phyloP scores from a whole-genome alignment of 2,113 vertebrate species.

The Machaerirhynchus nigripectus region DNA sequence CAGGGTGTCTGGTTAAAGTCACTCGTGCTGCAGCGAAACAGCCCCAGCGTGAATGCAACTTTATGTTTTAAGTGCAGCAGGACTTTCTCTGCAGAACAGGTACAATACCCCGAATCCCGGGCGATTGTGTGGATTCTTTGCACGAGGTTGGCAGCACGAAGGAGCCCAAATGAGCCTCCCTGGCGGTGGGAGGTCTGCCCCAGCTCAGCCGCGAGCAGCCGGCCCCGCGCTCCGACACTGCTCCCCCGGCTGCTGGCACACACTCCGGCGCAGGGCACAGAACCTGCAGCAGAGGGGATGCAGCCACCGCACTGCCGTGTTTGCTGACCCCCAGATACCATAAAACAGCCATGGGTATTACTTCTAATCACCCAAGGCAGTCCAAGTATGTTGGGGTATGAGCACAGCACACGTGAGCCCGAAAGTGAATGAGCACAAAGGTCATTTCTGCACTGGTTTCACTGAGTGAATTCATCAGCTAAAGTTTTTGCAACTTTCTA shows the following conservation, averaged over 20 bases:
- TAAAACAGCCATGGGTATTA: too few species aligned
- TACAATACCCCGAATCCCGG: neutral
- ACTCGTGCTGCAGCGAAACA: neutral
- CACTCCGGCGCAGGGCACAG: neutral
- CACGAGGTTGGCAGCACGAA: neutral
- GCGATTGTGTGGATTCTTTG: neutral
- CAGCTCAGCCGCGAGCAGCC: neutral
- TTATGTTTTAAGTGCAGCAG: neutral
- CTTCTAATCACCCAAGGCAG: neutral
- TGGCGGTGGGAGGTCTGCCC: neutral
- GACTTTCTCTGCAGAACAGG: neutral
- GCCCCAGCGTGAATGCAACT: neutral
- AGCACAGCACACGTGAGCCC: accelerated
- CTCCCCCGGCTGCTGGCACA: accelerated
- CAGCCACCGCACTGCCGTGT: neutral
- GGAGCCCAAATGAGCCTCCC: neutral
- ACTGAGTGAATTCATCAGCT: neutral
- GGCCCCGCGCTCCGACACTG: accelerated
- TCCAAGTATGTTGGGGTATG: neutral
- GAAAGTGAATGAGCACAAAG: neutral
- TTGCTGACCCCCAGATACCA: neutral
- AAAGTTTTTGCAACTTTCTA: neutral
- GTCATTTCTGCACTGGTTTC: neutral
- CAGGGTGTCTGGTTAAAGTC: neutral
- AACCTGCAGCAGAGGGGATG: neutral